phyloP scores from a whole-genome alignment of 1,140 invertebrate genomes.

The Brevipalpus yothersi region DNA sequence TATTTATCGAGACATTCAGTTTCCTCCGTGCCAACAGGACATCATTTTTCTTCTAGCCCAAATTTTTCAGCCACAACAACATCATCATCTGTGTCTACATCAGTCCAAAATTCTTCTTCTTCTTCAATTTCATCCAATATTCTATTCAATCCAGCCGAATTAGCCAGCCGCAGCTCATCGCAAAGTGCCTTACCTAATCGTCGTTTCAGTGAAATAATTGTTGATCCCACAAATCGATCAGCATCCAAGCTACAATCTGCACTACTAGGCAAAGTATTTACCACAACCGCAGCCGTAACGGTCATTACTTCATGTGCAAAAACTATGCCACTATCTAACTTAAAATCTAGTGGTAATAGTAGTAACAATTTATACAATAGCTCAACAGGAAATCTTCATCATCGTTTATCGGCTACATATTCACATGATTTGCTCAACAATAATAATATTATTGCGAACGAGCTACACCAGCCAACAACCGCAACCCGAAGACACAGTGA shows the following conservation, averaged over 20 bases:
- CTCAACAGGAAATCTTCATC: no score
- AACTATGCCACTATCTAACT: background rate
- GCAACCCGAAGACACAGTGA: background rate
- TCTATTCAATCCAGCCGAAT: background rate
- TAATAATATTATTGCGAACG: no score
- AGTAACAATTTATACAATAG: no score
- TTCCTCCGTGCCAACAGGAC: background rate
- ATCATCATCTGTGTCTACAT: background rate
- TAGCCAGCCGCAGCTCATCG: background rate
- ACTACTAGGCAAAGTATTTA: background rate
- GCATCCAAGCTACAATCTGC: conserved; percentile 4
- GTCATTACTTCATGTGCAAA: background rate
- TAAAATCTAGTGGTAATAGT: no score
- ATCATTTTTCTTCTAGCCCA: background rate
- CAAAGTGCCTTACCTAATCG: background rate
- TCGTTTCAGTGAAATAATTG: background rate
- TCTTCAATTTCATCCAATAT: background rate
- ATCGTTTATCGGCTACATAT: no score
- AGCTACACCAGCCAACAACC: no score
- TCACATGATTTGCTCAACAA: no score
- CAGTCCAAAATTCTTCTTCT: background rate
- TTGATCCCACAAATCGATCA: background rate
- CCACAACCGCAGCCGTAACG: background rate
- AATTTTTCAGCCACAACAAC: background rate
- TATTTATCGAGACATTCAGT: conserved; percentile 17